A percentile compares a stretch with the other conserved stretches of the same genome.
phyloP scores from a whole-genome alignment of 2,888 invertebrate species.

The Acanthoscelides obtectus region DNA sequence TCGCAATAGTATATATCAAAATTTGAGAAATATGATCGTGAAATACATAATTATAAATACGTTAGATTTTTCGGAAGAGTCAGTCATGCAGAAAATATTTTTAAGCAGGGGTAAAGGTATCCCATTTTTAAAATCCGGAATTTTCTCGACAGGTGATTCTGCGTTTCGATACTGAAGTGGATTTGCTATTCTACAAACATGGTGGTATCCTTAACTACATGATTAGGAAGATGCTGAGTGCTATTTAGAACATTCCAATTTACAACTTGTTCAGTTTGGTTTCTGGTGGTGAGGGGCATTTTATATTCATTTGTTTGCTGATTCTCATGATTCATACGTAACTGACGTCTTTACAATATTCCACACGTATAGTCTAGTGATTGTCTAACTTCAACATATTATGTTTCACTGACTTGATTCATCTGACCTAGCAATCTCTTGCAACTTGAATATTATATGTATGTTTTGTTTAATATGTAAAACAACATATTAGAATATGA shows the following conservation, averaged over 20 bases:
- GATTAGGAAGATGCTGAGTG: slow-evolving; percentile 76
- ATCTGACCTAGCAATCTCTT: too few species aligned
- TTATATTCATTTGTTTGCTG: not conserved
- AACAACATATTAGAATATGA: too few species aligned
- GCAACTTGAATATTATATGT: too few species aligned
- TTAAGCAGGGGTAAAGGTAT: too few species aligned
- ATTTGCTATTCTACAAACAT: slow-evolving; percentile 85
- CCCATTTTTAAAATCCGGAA: too few species aligned
- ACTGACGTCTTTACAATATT: not conserved
- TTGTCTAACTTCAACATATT: not conserved
- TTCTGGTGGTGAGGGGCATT: not conserved
- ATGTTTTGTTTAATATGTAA: too few species aligned
- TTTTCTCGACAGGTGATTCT: slow-evolving; percentile 52
- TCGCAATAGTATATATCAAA: too few species aligned
- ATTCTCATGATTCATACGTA: not conserved
- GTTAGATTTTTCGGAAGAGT: too few species aligned
- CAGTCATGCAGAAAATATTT: too few species aligned
- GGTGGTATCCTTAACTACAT: slow-evolving; percentile 98
- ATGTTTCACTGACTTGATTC: not conserved
- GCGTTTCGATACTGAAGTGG: slow-evolving; percentile 96
- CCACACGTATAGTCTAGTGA: not conserved
- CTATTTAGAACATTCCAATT: slow-evolving; percentile 7
- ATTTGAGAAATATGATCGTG: too few species aligned
- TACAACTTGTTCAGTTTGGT: not conserved
- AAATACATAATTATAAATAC: too few species aligned